These are phyloP conservation scores for Dryadula phaetusa DNA, from an alignment of 2,888 invertebrate species.

Conservation along the genomic window DNA sequence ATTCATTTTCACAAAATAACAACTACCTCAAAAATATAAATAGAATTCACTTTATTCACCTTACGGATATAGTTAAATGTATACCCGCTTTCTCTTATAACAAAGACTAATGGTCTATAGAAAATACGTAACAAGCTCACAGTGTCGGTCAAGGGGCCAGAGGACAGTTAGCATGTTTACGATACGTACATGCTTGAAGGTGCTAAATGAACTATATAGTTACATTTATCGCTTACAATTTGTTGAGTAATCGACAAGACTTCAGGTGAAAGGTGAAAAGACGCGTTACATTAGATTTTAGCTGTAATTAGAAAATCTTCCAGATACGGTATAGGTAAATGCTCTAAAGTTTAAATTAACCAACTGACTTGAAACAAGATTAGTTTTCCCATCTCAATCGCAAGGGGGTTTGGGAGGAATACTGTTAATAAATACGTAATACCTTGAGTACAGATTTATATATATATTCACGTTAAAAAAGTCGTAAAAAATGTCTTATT, in stretches of 20 bases:
- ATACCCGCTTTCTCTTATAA: conserved; percentile 6
- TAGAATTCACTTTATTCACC: too few species aligned
- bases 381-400: too few species aligned
- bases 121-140: conserved; percentile 38
- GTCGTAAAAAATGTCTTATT: too few species aligned
- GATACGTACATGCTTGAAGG: conserved; percentile 35
- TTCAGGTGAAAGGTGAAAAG: conserved; percentile 24
- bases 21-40: too few species aligned
- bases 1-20: too few species aligned
- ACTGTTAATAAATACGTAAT: too few species aligned
- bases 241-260: conserved; percentile 18
- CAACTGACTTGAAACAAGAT: too few species aligned
- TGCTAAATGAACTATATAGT: conserved; percentile 32
- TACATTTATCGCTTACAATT: conserved; percentile 10
- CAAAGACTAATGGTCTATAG: conserved; percentile 11
- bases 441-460: too few species aligned
- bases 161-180: conserved; percentile 53
- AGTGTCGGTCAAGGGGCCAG: conserved; percentile 59
- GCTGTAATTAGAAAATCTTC: conserved; percentile 8
- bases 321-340: not conserved
- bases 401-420: too few species aligned
- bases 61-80: not conserved
- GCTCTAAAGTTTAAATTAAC: too few species aligned
- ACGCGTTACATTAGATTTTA: conserved; percentile 8
- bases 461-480: too few species aligned